phyloP scores from a whole-genome alignment of 2,797 vertebrate species.

The Rhynchonycteris naso region DNA sequence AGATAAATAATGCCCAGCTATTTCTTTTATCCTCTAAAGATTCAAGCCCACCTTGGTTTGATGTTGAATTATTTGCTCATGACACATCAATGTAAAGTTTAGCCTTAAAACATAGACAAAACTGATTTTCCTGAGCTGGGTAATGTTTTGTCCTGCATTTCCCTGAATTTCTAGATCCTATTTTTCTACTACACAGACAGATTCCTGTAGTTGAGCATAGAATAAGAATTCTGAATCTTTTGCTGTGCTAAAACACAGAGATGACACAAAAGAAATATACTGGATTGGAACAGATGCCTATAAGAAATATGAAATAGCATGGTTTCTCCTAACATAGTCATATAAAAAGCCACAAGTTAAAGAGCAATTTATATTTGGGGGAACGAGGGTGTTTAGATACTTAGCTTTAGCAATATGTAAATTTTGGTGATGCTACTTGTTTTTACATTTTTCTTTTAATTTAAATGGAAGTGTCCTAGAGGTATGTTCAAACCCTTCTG shows the following conservation, averaged over 20 bases:
- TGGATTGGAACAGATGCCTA: background rate
- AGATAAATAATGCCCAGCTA: constrained; percentile 12
- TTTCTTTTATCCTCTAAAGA: constrained; percentile 27
- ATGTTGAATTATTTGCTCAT: constrained; percentile 28
- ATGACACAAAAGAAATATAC: constrained; percentile 34
- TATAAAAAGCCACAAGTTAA: constrained; percentile 25
- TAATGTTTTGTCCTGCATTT: constrained; percentile 4
- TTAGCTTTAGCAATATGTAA: constrained; percentile 17
- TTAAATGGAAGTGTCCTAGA: constrained; percentile 60
- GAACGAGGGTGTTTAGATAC: background rate
- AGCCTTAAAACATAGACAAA: constrained; percentile 24
- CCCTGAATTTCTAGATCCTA: constrained; percentile 39
- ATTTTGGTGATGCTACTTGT: constrained; percentile 19
- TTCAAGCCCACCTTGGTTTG: background rate
- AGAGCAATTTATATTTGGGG: constrained; percentile 24
- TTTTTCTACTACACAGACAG: background rate
- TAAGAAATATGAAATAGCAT: constrained; percentile 24
- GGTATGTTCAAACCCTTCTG: constrained; percentile 29
- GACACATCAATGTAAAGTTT: constrained; percentile 61
- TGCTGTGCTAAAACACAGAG: constrained; percentile 26
- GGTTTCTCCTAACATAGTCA: background rate
- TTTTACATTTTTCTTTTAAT: constrained; percentile 74
- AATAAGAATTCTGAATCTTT: constrained; percentile 32
- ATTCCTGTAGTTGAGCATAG: constrained; percentile 44
- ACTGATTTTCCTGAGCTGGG: constrained; percentile 22